These are phyloP conservation scores for Coleophora deauratella DNA, from an alignment of 2,888 invertebrate genomes.

Conservation along the genomic window DNA sequence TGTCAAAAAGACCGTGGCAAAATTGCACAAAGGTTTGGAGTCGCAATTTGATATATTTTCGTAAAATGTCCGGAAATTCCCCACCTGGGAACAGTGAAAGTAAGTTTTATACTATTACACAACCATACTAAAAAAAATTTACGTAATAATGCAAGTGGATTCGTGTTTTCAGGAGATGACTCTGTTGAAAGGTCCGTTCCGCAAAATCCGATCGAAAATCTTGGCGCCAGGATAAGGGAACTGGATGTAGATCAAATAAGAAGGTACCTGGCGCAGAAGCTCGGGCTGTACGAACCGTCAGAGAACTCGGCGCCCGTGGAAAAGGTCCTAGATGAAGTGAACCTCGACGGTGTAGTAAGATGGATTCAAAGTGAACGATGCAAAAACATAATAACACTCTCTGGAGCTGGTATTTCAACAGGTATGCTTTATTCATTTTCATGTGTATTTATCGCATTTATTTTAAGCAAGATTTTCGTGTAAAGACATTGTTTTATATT, in stretches of 20 bases:
- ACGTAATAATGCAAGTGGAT: slow-evolving; percentile 1
- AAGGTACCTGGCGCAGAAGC: slow-evolving; percentile 77
- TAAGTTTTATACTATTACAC: slow-evolving; percentile 23
- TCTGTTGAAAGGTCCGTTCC: slow-evolving; percentile 39
- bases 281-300: slow-evolving; percentile 71
- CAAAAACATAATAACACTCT: slow-evolving; percentile 92
- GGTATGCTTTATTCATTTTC: slow-evolving; percentile 83
- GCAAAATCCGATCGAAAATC: slow-evolving; percentile 52
- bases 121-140: background rate
- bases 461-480: background rate
- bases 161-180: slow-evolving; percentile 40
- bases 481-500: slow-evolving; percentile 5
- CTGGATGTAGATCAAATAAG: slow-evolving; percentile 77
- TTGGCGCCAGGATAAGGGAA: slow-evolving; percentile 52
- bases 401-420: slow-evolving; percentile 97
- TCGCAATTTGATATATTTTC: slow-evolving; percentile 52
- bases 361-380: slow-evolving; percentile 85
- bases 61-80: slow-evolving; percentile 63
- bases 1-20: slow-evolving; percentile 56
- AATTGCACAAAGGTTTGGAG: slow-evolving; percentile 50
- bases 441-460: too few species aligned
- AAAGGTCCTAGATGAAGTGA: slow-evolving; percentile 78
- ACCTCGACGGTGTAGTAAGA: slow-evolving; percentile 83
- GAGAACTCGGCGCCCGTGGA: slow-evolving; percentile 41
- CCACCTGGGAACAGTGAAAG: slow-evolving; percentile 61